phyloP scores from a whole-genome alignment of 2,113 vertebrate species.

The Ondatra zibethicus region DNA sequence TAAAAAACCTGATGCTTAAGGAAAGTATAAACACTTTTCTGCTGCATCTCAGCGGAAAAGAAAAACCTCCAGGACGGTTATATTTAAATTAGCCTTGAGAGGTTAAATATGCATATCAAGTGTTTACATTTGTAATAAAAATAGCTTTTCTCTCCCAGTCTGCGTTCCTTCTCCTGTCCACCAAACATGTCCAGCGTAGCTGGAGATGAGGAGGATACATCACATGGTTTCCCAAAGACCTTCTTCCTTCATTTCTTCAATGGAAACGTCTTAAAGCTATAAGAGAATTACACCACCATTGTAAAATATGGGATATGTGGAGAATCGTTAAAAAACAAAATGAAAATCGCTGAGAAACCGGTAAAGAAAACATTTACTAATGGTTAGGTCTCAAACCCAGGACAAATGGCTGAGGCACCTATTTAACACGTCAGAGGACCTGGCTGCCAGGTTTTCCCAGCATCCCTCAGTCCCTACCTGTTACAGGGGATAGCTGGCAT shows the following conservation, averaged over 20 bases:
- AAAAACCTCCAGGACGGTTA: not conserved
- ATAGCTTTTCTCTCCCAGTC: not conserved
- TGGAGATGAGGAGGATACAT: not conserved
- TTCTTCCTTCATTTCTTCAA: not conserved
- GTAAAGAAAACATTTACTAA: not conserved
- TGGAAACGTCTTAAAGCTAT: not conserved
- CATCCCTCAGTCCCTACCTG: not conserved
- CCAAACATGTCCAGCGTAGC: not conserved
- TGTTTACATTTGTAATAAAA: conserved; percentile 63
- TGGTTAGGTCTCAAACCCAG: not conserved
- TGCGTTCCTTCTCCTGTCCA: not conserved
- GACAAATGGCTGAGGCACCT: not conserved
- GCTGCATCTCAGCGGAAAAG: conserved; percentile 18
- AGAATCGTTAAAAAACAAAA: conserved; percentile 28
- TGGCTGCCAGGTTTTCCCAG: not conserved
- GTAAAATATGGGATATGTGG: not conserved
- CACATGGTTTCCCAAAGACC: not conserved
- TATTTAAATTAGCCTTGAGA: conserved; percentile 66
- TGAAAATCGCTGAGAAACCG: not conserved
- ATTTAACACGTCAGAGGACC: not conserved
- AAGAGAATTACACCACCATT: not conserved
- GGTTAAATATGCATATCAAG: conserved; percentile 7
- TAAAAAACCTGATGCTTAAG: conserved; percentile 66
- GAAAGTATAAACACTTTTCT: conserved; percentile 39
- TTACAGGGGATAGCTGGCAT: not conserved